Base-by-base conservation (phyloP, 2,797 vertebrate species). In the Cirrhinus mrigala region DNA sequence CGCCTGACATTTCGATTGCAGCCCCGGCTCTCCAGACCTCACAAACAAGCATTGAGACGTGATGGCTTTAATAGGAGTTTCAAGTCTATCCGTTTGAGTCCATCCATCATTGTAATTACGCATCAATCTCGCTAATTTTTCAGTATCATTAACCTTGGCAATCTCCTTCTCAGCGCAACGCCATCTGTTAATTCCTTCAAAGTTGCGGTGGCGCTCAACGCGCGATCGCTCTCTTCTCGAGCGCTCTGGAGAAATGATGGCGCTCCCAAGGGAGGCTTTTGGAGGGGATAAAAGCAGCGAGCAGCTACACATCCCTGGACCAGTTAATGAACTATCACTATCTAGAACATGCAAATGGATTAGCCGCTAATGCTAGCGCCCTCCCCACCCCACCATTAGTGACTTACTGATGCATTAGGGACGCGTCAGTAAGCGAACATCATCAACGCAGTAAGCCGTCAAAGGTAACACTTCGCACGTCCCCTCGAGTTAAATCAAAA, bases 91-190 rank as follows among this genome's bases (percentile, higher is more conserved):
- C 64, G 46, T 91, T 90, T 89, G 91, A 94, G 92, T 95, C 90
- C 90, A 96, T 96, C 93, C 91, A 95, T 95, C 94, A 95, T 90
- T 90, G 92, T 94, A 95, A 95, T 94, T 95, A 94, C 91, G 91
- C 91, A 94, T 94, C 93, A 94, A 94, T 95, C 94, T 92, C 82
- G 85, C 92, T 95, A 93, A 94, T 95, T 93, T 91, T 91, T 94
- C 92, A 94, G 93, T 93, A 93, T 94, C 94, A 95, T 95, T 95
- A 96, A 95, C 94, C 94, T 95, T 95, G 95, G 91, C 93, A 93
- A 90, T 93, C 91, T 92, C 90, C 92, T 94, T 90, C 89, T 92
- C 90, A 93, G 93, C 90, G 91, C 91, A 92, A 82, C 88, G 84
- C 92, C 94, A 95, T 95, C 94, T 95, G 94, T 90, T 92, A 91